Evolutionary conservation across 2,797 vertebrate species (phyloP), one percentile per base, ranked within the genome.

Genomic region (Galago senegalensis): DNA sequence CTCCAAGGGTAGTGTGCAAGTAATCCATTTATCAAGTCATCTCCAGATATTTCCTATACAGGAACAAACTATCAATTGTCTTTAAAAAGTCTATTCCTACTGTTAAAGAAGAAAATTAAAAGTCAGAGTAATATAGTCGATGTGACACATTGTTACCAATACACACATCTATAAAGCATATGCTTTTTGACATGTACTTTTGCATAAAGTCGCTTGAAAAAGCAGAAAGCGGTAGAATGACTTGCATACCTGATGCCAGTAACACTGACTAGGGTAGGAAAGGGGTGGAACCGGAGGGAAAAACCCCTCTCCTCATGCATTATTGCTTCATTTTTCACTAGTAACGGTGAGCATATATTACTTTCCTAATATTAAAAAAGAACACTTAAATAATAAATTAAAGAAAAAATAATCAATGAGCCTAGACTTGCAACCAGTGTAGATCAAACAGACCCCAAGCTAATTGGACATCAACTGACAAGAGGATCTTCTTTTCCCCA

Each of bases 351-450:
- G 3, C 34, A n/a, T 21, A 61, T 10, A 56, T 20, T 40, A 86
- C 7, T 76, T 79, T n/a, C 34, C 13, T 80, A 89, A 88, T 49
- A 60, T 75, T 53, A 40, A 87, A 82, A 53, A 67, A 25, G 11
- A 10, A 84, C 1, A 56, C 56, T 96, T 85, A 89, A 84, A 84
- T 73, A 90, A 87, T 29, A 90, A 60, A 77, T 61, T 60, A 72
- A 84, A 92, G 63, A 87, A 86, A 85, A 89, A 86, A 43, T 7
- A n/a, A 14, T 34, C 5, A 56, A 34, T 20, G 21, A 80, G 29
- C 53, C 18, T 81, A 81, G 40, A 92, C 40, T 89, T 79, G 81
- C 40, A 73, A 21, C 16, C 49, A 34, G 37, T 13, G 23, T 80
- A 89, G 13, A 89, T 75, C 80, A 89, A 73, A 92, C 3, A 89